These are phyloP conservation scores for Cryptosula pallasiana DNA, from an alignment of 2,888 invertebrate species.

Conservation along the genomic window DNA sequence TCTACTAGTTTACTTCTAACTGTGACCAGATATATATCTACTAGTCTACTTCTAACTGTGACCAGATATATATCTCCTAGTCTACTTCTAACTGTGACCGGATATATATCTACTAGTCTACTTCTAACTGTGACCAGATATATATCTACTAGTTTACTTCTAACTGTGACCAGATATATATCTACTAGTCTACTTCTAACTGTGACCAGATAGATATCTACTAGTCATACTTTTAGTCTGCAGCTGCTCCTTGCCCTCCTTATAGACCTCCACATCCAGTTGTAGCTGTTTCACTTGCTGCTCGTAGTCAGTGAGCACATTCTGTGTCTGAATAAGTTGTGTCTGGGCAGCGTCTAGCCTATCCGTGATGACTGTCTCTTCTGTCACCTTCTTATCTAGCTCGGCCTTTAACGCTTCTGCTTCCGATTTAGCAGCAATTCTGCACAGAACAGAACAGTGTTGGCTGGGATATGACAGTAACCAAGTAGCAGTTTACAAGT, in stretches of 20 bases:
- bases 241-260: constrained; percentile 1
- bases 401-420: constrained; percentile 34
- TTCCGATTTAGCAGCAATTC: constrained; percentile 1
- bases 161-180: neutral
- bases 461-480: too few species aligned
- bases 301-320: neutral
- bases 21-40: too few species aligned
- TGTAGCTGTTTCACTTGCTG: neutral
- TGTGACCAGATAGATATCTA: neutral
- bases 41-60: too few species aligned
- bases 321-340: constrained; percentile 22
- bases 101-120: too few species aligned
- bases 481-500: too few species aligned
- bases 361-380: constrained; percentile 33
- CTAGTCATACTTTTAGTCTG: neutral
- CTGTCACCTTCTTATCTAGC: constrained; percentile 35
- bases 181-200: neutral
- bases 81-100: too few species aligned
- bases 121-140: too few species aligned
- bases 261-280: neutral
- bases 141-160: too few species aligned
- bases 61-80: too few species aligned
- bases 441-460: too few species aligned
- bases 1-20: too few species aligned
- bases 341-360: constrained; percentile 30